Conservation (phyloP, 2,113 vertebrate genomes). For the Spea multiplicata region DNA sequence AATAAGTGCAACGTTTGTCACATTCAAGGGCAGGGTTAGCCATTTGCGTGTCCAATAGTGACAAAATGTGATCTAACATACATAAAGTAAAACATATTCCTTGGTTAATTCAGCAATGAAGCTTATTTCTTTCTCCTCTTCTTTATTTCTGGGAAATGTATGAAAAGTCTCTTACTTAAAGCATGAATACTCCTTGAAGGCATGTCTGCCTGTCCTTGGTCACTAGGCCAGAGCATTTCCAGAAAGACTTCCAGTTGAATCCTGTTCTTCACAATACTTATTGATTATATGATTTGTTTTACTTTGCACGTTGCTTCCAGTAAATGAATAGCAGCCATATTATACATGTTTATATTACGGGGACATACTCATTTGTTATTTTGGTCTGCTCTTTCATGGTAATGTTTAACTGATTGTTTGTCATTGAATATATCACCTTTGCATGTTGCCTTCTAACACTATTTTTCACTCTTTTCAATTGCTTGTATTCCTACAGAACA, state of each 20-base stretch:
- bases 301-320: too few relatives aligned
- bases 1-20: too few relatives aligned
- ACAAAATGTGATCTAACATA: too few relatives aligned
- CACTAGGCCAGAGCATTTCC: background rate
- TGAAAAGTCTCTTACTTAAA: background rate
- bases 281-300: too few relatives aligned
- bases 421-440: conserved; percentile 2
- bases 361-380: background rate
- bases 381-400: conserved; percentile 12
- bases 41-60: too few relatives aligned
- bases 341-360: background rate
- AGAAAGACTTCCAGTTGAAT: background rate
- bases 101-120: background rate
- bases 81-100: too few relatives aligned
- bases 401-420: conserved; percentile 4
- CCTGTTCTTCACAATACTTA: background rate
- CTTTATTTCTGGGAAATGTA: background rate
- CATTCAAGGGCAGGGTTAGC: too few relatives aligned
- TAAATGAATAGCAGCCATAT: too few relatives aligned
- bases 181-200: background rate
- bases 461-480: conserved; percentile 15
- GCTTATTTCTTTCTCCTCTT: background rate
- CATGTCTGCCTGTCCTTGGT: background rate
- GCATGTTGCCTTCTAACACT: conserved; percentile 24
- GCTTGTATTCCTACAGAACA: conserved; percentile 11